Evolutionary conservation across 2,113 vertebrate genomes (phyloP).

Genomic region (Gasterosteus aculeatus): DNA sequence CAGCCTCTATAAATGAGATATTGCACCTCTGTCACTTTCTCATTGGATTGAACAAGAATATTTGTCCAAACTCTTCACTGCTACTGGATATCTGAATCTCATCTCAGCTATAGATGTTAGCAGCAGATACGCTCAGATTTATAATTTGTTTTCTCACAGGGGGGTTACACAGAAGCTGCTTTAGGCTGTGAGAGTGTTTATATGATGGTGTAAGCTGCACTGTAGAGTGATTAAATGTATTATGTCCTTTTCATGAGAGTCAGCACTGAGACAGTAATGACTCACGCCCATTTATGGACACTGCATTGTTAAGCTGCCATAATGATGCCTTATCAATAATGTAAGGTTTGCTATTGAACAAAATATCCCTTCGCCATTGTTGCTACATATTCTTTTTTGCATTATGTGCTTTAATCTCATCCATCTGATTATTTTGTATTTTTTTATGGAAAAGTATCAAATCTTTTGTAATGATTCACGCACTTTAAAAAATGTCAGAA

Average conservation of each 20-base stretch:
- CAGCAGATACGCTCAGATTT: neutral
- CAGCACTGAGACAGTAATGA: slow-evolving; percentile 55
- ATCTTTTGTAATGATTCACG: neutral
- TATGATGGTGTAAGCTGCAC: slow-evolving; percentile 7
- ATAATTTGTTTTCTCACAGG: neutral
- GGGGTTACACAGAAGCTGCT: neutral
- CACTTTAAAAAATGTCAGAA: neutral
- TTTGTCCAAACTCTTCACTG: no score
- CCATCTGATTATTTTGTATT: neutral
- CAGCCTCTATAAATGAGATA: slow-evolving; percentile 21
- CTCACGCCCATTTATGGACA: slow-evolving; percentile 45
- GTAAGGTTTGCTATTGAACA: slow-evolving; percentile 46
- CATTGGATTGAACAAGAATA: no score
- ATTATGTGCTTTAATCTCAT: neutral
- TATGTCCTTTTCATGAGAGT: slow-evolving; percentile 43
- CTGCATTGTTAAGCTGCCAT: slow-evolving; percentile 59
- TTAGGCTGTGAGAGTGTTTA: slow-evolving; percentile 2
- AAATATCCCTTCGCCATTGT: neutral
- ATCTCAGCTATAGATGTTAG: neutral
- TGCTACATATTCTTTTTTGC: neutral
- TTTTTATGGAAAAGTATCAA: neutral
- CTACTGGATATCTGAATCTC: slow-evolving; percentile 1
- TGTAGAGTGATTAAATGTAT: slow-evolving; percentile 45
- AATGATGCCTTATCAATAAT: slow-evolving; percentile 72
- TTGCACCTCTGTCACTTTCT: neutral